Base-by-base conservation (phyloP, 1,140 invertebrate species). In the Hormaphis cornu region DNA sequence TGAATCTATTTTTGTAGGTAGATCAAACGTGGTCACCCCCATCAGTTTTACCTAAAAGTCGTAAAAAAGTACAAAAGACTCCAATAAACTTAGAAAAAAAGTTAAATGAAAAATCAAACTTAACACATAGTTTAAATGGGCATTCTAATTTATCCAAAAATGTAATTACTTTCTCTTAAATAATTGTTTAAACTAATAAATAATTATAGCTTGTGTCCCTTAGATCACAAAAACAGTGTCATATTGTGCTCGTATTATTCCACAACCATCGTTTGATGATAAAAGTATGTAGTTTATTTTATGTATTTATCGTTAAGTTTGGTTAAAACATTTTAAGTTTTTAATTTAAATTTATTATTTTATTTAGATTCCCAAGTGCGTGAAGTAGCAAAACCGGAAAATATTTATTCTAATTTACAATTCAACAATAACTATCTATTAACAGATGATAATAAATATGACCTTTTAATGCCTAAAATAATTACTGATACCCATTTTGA, bases 331-430 rank as follows among this genome's bases (percentile, higher is more conserved):
- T 42, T 18, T 40, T 14, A 14, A 14, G 7, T 4, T 44, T n/a
- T n/a, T 24, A 8, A n/a, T 24, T 52, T 37, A 22, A 24, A 22
- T 24, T 22, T 35, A 14, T 22, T 8, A 14, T 44, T 44, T 0
- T 7, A 44, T 1, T 40, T 40, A 61, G 58, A 61, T 20, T 8
- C 37, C 28, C 7, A n/a, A 61, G 6, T 18, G n/a, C 40, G 40
- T 26, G 16, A 44, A 10, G 24, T 61, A 28, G 44, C 58, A 9
- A 61, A 61, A 44, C 58, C 58, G 1, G 58, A 61, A 61, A 3
- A 42, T 61, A 44, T 61, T 26, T 61, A 40, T 42, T 59, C 37
- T 42, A 28, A 61, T 18, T 44, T 61, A 44, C 26, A 44, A 44
- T 16, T 28, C 5, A 42, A 44, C 30, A 26, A 63, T 18, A 20